Conservation (phyloP, 2,113 vertebrate genomes). For the Hippocampus guttulatus region DNA sequence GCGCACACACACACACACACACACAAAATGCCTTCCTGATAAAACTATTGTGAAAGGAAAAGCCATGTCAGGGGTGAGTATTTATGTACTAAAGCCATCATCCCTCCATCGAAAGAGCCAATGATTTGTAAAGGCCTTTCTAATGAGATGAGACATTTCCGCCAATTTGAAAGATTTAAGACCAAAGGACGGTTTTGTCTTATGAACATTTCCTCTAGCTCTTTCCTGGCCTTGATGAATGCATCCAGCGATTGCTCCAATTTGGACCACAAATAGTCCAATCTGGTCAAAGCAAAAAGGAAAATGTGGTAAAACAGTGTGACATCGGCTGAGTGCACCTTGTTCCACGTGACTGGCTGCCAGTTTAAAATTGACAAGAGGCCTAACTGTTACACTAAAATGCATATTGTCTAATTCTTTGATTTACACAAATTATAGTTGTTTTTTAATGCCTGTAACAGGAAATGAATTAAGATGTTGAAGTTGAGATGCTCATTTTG, state of each 20-base stretch:
- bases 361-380: not conserved
- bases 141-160: conserved; percentile 40
- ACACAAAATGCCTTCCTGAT: not conserved
- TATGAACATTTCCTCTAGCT: conserved; percentile 73
- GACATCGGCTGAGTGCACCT: not conserved
- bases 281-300: conserved; percentile 60
- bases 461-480: too few species aligned
- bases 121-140: conserved; percentile 3
- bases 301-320: not conserved
- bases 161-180: conserved; percentile 45
- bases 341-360: not conserved
- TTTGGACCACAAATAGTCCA: conserved; percentile 66
- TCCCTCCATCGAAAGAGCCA: conserved; percentile 25
- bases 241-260: conserved; percentile 64
- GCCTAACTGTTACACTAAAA: not conserved
- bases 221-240: conserved; percentile 71
- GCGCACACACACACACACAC: not conserved
- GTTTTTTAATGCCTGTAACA: not conserved
- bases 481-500: too few species aligned
- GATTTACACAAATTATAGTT: not conserved
- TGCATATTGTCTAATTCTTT: not conserved
- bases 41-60: conserved; percentile 26
- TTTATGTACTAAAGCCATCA: conserved; percentile 40
- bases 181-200: conserved; percentile 38
- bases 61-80: conserved; percentile 32